These are phyloP conservation scores for Drosophila lacicola DNA, from an alignment of 2,888 invertebrate species.

Conservation along the genomic window DNA sequence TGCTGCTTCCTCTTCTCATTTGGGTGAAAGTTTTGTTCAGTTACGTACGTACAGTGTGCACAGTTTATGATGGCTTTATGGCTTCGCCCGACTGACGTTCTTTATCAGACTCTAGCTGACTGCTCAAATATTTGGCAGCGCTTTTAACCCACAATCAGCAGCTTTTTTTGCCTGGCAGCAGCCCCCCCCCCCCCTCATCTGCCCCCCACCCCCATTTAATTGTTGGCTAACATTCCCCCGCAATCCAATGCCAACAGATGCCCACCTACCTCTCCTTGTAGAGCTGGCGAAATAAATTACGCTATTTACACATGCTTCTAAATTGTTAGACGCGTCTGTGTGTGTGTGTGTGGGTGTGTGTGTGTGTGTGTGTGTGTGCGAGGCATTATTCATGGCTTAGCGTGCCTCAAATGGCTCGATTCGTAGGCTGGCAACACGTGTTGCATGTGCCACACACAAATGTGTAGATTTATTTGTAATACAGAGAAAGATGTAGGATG, in stretches of 20 bases:
- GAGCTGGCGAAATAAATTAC: slow-evolving; percentile 46
- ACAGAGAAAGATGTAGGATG: not conserved
- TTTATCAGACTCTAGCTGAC: slow-evolving; percentile 43
- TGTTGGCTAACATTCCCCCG: slow-evolving; percentile 13
- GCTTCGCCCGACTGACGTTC: slow-evolving; percentile 34
- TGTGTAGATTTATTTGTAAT: slow-evolving; percentile 33
- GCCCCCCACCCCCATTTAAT: slow-evolving; percentile 2
- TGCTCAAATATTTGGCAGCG: slow-evolving; percentile 53
- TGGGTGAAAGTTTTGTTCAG: slow-evolving; percentile 53
- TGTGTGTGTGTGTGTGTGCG: slow-evolving; percentile 4
- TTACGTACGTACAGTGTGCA: slow-evolving; percentile 42
- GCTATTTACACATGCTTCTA: slow-evolving; percentile 44
- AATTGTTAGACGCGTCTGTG: not conserved
- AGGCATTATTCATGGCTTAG: slow-evolving; percentile 47
- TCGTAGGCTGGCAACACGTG: slow-evolving; percentile 43
- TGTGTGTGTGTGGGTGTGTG: not conserved
- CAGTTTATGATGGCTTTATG: slow-evolving; percentile 48
- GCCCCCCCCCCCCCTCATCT: not conserved
- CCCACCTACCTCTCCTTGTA: not conserved
- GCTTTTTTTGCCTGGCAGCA: slow-evolving; percentile 22
- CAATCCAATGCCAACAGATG: slow-evolving; percentile 36
- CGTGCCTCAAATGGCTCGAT: slow-evolving; percentile 15
- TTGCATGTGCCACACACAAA: slow-evolving; percentile 48
- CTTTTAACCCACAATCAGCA: slow-evolving; percentile 38
- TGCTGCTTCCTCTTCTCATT: slow-evolving; percentile 13